Evolutionary conservation across 2,797 vertebrate genomes (phyloP).

Genomic region (Schizopygopsis pylzovi): DNA sequence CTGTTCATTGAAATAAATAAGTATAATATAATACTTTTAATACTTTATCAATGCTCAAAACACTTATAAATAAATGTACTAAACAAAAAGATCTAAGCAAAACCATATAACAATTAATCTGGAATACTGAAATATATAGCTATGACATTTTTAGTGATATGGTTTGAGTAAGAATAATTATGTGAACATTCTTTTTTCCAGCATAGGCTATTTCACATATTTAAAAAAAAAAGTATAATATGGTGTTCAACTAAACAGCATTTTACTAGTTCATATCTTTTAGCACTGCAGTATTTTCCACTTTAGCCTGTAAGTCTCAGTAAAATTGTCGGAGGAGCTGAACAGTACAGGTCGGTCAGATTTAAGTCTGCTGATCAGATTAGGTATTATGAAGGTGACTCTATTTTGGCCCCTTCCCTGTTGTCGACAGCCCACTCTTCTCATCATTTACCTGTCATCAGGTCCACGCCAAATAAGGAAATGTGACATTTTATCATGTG

Average conservation of each 20-base stretch:
- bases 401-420: slow-evolving; percentile 62
- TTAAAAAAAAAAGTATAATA: neutral
- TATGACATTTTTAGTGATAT: too few relatives aligned
- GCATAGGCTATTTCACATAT: neutral
- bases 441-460: slow-evolving; percentile 75
- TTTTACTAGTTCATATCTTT: neutral
- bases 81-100: too few relatives aligned
- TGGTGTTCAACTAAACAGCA: neutral
- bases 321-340: slow-evolving; percentile 36
- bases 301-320: slow-evolving; percentile 22
- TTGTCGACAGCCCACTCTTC: slow-evolving; percentile 57
- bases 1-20: neutral
- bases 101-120: too few relatives aligned
- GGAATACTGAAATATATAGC: too few relatives aligned
- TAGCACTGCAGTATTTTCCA: neutral
- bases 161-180: too few relatives aligned
- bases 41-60: too few relatives aligned
- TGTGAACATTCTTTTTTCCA: neutral
- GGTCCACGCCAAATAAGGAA: slow-evolving; percentile 73
- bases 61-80: too few relatives aligned
- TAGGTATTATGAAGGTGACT: slow-evolving; percentile 76
- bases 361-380: slow-evolving; percentile 62
- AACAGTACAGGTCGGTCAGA: slow-evolving; percentile 28
- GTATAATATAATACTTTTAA: too few relatives aligned
- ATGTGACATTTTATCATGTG: slow-evolving; percentile 77